Evolutionary conservation across 1,140 invertebrate species (phyloP), one percentile per base, ranked within the genome.

Genomic region (Caenorhabditis tropicalis): DNA sequence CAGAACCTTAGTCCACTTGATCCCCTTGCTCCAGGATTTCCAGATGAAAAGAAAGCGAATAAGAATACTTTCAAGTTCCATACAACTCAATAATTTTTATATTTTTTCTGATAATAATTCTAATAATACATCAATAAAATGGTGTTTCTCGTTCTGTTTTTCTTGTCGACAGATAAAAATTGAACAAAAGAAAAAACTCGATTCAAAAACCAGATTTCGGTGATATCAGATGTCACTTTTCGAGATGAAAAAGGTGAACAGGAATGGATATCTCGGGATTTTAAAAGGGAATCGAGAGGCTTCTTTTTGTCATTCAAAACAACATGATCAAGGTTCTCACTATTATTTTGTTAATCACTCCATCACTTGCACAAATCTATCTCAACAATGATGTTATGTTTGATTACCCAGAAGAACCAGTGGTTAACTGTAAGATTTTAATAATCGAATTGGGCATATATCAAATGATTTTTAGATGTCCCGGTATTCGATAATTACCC

Each of bases 1-100:
- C 82, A 83, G 12, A 46, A 83, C 21, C 21, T 70, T n/a, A 83
- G 82, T 27, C 82, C 82, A 6, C 43, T 83, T 0, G 82, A 83
- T 56, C 82, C 82, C 0, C n/a, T 74, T 21, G 27, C 15, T 46
- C 65, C 65, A 6, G 65, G 65, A 15, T 43, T 74, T 9, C 65
- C 65, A 12, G 36, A 74, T 74, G 65, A 74, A 24, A 74, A 74
- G 10, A 74, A 74, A 43, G 2, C 36, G 7, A 74, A 74, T 24
- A 39, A 39, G 12, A 74, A 24, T 10, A 43, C 36, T 43, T 39
- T 74, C 36, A 74, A 74, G n/a, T 43, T 74, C 24, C 65, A 43
- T 5, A 74, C 36, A 7, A 12, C 19, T 31, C 65, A 74, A 74
- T 74, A 24, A 65, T 15, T 65, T 12, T n/a, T 29, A 31, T 58